Percentiles rank a stretch among this genome's conserved stretches.
Evolutionary conservation across 2,888 invertebrate species (phyloP).

Genomic region (Dioctria rufipes): DNA sequence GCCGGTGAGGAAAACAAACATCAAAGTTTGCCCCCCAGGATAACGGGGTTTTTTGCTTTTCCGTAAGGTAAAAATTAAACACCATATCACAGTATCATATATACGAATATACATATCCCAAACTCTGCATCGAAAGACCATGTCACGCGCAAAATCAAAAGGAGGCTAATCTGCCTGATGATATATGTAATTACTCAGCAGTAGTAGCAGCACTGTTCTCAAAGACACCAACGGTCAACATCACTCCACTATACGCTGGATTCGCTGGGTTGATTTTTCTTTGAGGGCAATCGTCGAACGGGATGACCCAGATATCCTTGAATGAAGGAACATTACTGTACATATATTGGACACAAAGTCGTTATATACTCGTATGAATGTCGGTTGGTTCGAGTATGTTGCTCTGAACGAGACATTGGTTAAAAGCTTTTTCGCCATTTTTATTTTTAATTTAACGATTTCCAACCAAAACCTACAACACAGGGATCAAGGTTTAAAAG

Average conservation of each 20-base stretch:
- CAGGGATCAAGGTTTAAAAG: conserved; percentile 24
- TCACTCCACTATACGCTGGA: neutral
- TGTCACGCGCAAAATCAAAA: conserved; percentile 42
- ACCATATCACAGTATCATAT: neutral
- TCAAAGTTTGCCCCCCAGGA: conserved; percentile 1
- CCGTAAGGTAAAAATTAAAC: conserved; percentile 9
- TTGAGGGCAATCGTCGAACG: neutral
- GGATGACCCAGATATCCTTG: conserved; percentile 23
- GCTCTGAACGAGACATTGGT: conserved; percentile 5
- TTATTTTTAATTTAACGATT: conserved; percentile 48
- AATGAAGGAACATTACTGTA: neutral
- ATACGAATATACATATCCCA: neutral
- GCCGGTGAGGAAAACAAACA: conserved; percentile 25
- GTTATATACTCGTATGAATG: neutral
- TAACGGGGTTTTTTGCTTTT: neutral
- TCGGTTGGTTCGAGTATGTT: too few relatives aligned
- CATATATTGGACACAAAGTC: neutral
- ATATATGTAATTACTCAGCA: neutral
- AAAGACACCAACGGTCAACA: conserved; percentile 6
- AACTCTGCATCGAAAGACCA: neutral
- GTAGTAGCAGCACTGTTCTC: neutral
- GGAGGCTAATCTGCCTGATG: conserved; percentile 19
- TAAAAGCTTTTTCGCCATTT: conserved; percentile 32
- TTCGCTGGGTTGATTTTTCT: conserved; percentile 1
- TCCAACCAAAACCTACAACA: conserved; percentile 23